Conservation (phyloP, 2,113 vertebrate genomes). For the Gambusia holbrooki region DNA sequence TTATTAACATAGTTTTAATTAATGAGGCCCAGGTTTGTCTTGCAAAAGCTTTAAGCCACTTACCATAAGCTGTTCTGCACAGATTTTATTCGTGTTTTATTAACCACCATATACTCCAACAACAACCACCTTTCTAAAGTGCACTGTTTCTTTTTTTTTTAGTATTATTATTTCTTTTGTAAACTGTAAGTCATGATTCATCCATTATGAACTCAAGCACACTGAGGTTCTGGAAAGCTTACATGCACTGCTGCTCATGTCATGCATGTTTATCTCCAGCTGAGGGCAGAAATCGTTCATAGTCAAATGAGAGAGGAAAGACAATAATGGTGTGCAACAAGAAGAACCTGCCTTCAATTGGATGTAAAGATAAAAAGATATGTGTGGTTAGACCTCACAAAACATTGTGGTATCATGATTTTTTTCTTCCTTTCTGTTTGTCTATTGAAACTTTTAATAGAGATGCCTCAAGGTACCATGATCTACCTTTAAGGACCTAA, state of each 20-base stretch:
- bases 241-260: slow-evolving; percentile 2
- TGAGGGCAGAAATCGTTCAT: slow-evolving; percentile 49
- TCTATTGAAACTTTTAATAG: background rate
- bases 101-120: background rate
- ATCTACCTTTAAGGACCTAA: background rate
- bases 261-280: slow-evolving; percentile 29
- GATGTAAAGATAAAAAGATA: background rate
- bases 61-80: background rate
- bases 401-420: background rate
- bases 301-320: background rate
- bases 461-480: background rate
- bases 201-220: background rate
- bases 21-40: background rate
- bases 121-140: background rate
- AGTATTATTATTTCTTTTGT: background rate
- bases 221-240: background rate
- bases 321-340: slow-evolving; percentile 6
- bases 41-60: background rate
- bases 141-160: background rate
- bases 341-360: slow-evolving; percentile 38
- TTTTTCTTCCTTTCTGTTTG: background rate
- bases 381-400: background rate
- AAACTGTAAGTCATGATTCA: background rate
- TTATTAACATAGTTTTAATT: slow-evolving; percentile 1
- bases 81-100: background rate